These are phyloP conservation scores for Catharus fuscescens DNA, from an alignment of 2,113 vertebrate species.

Conservation along the genomic window DNA sequence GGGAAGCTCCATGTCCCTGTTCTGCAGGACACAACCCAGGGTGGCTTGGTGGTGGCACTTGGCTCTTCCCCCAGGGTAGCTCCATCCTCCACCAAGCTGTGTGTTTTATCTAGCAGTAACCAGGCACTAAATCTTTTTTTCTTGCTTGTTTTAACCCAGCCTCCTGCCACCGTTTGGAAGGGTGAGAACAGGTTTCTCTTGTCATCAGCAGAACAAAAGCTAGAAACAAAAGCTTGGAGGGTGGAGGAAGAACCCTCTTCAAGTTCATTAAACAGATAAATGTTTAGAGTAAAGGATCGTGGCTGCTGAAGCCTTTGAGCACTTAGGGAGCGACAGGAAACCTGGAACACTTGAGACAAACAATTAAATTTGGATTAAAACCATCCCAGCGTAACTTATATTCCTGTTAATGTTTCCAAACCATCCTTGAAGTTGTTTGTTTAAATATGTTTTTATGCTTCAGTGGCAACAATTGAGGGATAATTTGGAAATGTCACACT, in stretches of 20 bases:
- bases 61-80: not conserved
- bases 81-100: not conserved
- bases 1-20: not conserved
- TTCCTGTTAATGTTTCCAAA: not conserved
- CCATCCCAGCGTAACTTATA: not conserved
- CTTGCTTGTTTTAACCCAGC: not conserved
- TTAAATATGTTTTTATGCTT: not conserved
- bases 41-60: not conserved
- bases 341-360: not conserved
- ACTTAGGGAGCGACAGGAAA: not conserved
- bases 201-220: not conserved
- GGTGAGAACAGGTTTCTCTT: not conserved
- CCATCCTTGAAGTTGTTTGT: not conserved
- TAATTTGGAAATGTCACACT: not conserved
- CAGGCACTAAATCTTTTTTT: not conserved
- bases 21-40: fast-evolving
- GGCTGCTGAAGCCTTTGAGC: not conserved
- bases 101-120: not conserved
- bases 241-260: not conserved
- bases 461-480: not conserved
- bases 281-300: not conserved
- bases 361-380: not conserved
- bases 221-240: not conserved
- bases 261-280: not conserved
- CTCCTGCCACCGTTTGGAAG: not conserved